Percentiles rank a stretch among this genome's conserved stretches.
phyloP scores from a whole-genome alignment of 2,888 invertebrate species.

The Epistrophe grossulariae region DNA sequence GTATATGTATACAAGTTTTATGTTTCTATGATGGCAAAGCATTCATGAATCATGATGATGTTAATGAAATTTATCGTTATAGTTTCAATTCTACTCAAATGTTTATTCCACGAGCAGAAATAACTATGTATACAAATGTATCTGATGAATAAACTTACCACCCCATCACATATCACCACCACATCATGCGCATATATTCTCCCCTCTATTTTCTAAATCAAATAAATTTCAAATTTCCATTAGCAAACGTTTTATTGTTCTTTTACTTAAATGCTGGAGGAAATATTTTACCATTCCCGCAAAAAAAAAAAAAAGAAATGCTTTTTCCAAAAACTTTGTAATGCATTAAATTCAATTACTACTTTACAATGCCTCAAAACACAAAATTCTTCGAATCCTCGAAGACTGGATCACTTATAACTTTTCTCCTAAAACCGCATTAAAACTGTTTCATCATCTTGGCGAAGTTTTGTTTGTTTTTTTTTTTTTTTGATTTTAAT shows the following conservation, averaged over 20 bases:
- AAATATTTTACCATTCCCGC: slow-evolving; percentile 25
- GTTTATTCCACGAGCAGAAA: not conserved
- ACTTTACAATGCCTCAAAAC: slow-evolving; percentile 40
- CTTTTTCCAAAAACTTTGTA: slow-evolving; percentile 28
- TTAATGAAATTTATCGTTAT: not conserved
- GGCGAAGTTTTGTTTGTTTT: not conserved
- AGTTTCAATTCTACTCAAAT: not conserved
- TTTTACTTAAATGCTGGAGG: slow-evolving; percentile 69
- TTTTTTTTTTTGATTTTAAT: slow-evolving; percentile 45
- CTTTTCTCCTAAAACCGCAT: slow-evolving; percentile 38
- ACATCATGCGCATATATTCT: not conserved
- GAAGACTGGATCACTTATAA: slow-evolving; percentile 66
- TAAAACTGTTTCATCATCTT: slow-evolving; percentile 64
- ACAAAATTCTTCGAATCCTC: slow-evolving; percentile 72
- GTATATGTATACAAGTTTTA: not conserved
- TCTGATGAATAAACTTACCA: not conserved
- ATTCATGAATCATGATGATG: no score
- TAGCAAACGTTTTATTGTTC: slow-evolving; percentile 40
- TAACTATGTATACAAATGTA: not conserved
- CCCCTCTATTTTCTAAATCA: not conserved
- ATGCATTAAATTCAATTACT: slow-evolving; percentile 63
- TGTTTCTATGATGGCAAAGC: not conserved
- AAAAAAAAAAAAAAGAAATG: not conserved
- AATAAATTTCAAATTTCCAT: slow-evolving; percentile 28
- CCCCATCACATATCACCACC: not conserved